These are phyloP conservation scores for Motacilla tschutschensis DNA, from an alignment of 2,113 vertebrate species.

Conservation along the genomic window DNA sequence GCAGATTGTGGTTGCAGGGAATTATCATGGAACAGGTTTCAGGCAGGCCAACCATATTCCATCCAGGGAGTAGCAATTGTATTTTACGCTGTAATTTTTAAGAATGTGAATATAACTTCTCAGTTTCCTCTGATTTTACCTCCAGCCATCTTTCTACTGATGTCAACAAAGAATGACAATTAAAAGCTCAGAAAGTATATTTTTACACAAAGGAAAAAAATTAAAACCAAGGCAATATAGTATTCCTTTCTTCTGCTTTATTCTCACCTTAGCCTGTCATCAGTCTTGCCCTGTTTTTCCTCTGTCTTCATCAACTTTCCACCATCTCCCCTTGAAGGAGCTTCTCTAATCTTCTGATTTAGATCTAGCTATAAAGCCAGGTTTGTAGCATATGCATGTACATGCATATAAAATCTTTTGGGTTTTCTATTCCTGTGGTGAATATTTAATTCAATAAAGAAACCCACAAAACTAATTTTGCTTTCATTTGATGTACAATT, in stretches of 20 bases:
- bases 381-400: neutral
- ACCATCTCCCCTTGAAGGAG: neutral
- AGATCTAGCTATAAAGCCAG: neutral
- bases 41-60: neutral
- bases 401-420: neutral
- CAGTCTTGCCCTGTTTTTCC: neutral
- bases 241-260: neutral
- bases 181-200: neutral
- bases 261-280: neutral
- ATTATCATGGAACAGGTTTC: neutral
- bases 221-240: accelerated
- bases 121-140: neutral
- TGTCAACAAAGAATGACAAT: neutral
- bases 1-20: neutral
- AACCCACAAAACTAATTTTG: neutral
- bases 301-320: neutral
- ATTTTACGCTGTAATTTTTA: neutral
- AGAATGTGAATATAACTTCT: neutral
- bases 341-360: neutral
- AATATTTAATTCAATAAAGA: neutral
- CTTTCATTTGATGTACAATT: neutral
- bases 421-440: neutral
- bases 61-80: neutral
- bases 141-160: neutral
- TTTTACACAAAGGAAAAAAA: neutral